phyloP scores from a whole-genome alignment of 2,797 vertebrate genomes.

The Pangasius djambal region DNA sequence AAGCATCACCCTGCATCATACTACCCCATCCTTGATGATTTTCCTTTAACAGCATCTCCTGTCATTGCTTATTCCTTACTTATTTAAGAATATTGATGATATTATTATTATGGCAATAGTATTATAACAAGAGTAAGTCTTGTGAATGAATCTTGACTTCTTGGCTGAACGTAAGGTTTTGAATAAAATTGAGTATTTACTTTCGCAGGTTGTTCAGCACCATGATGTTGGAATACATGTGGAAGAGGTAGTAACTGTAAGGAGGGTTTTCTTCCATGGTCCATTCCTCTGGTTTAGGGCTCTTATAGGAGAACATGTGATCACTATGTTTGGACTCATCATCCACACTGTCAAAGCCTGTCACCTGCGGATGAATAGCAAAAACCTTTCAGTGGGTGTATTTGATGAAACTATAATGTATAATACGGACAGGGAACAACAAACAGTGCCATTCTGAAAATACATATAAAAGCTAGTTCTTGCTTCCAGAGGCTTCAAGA shows the following conservation, averaged over 20 bases:
- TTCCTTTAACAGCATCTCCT: neutral
- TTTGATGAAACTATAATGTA: neutral
- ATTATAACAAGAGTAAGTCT: neutral
- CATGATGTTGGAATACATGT: conserved; percentile 99
- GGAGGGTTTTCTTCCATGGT: conserved; percentile 89
- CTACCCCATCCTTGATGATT: neutral
- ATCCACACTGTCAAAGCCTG: conserved; percentile 96
- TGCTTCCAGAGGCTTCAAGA: neutral
- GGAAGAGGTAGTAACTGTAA: conserved; percentile 95
- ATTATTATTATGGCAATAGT: neutral
- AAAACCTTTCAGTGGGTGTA: neutral
- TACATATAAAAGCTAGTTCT: neutral
- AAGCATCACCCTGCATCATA: neutral
- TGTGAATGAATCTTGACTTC: neutral
- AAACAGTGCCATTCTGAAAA: neutral
- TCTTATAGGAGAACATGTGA: conserved; percentile 94
- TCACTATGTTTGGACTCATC: conserved; percentile 97
- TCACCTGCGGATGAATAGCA: conserved; percentile 78
- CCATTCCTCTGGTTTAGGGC: conserved; percentile 91
- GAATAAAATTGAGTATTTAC: conserved; percentile 68
- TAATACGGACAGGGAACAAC: neutral
- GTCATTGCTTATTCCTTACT: neutral
- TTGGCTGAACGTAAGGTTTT: neutral
- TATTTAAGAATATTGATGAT: neutral
- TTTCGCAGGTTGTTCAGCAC: conserved; percentile 95